These are phyloP conservation scores for Spilogale gracilis DNA, from an alignment of 2,113 vertebrate genomes.

Conservation along the genomic window DNA sequence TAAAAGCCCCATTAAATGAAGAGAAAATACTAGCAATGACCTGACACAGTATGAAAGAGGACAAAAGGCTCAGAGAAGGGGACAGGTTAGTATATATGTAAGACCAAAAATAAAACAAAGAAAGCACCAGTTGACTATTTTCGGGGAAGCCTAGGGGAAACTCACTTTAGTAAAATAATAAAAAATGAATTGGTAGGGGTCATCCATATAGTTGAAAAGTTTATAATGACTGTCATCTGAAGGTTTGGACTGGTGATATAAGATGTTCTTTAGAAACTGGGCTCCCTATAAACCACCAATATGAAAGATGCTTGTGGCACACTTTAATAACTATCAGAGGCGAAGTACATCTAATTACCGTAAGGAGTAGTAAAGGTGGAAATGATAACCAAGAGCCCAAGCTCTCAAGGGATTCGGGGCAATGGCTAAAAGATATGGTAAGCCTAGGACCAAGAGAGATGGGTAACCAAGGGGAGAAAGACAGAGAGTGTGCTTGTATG, in stretches of 20 bases:
- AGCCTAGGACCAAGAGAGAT: not conserved
- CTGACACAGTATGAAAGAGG: not conserved
- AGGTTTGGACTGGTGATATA: fast-evolving
- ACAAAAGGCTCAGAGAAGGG: not conserved
- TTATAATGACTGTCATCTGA: not conserved
- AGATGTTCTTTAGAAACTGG: not conserved
- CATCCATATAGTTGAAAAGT: not conserved
- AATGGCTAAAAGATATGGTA: not conserved
- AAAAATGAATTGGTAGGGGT: not conserved
- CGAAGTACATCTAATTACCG: not conserved
- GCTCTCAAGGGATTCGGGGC: not conserved
- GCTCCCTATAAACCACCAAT: not conserved
- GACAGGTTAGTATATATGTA: not conserved
- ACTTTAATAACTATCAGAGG: not conserved
- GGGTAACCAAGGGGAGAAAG: not conserved
- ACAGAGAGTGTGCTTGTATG: not conserved
- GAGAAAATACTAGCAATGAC: not conserved
- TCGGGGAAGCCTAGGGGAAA: not conserved
- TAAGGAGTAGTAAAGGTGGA: not conserved
- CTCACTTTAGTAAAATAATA: not conserved
- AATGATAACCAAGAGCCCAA: not conserved
- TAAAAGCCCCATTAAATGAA: not conserved
- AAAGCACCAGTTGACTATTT: not conserved
- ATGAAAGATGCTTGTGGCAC: not conserved
- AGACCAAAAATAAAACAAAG: not conserved